Evolutionary conservation across 2,113 vertebrate species (phyloP).

Genomic region (Hiodon alosoides): DNA sequence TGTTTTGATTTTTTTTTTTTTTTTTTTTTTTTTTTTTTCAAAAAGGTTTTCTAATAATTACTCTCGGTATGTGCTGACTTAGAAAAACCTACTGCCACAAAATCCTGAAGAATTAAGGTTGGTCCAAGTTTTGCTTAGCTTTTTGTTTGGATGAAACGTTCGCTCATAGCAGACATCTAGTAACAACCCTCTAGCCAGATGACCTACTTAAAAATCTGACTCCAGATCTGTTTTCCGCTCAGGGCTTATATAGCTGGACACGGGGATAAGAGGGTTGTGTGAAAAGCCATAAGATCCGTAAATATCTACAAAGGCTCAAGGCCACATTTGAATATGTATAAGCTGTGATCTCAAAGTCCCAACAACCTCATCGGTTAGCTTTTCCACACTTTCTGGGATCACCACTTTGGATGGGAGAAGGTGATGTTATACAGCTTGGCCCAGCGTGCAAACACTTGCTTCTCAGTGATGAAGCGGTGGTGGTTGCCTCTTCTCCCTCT

Average conservation of each 20-base stretch:
- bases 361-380: background rate
- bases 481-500: conserved; percentile 79
- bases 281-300: background rate
- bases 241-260: background rate
- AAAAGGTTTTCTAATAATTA: conserved; percentile 3
- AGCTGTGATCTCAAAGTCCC: background rate
- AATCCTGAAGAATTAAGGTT: background rate
- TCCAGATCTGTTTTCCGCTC: background rate
- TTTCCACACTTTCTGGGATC: conserved; percentile 23
- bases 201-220: background rate
- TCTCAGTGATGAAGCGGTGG: conserved; percentile 97
- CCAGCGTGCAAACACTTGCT: conserved; percentile 89
- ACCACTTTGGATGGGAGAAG: conserved; percentile 83
- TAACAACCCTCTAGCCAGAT: background rate
- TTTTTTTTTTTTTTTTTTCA: background rate
- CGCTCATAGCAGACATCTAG: background rate
- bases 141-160: background rate
- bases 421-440: conserved; percentile 89
- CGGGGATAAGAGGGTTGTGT: background rate
- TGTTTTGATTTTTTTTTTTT: no score
- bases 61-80: background rate
- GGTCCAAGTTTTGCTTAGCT: background rate
- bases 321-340: background rate
- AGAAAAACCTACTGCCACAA: background rate
- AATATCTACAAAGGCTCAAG: background rate